phyloP scores from a whole-genome alignment of 2,888 invertebrate genomes.

The Syrphus vitripennis region DNA sequence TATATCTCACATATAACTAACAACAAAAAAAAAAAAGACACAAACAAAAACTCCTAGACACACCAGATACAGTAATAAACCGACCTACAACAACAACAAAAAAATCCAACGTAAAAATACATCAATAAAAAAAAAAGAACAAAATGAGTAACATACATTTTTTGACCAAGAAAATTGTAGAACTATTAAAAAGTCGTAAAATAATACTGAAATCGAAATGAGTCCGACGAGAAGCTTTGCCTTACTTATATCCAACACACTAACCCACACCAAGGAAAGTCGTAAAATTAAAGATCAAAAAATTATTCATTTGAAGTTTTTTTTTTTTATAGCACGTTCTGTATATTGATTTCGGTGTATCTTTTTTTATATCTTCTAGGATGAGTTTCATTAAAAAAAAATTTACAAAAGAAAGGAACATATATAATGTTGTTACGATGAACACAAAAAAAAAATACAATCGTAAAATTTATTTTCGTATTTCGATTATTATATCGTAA shows the following conservation, averaged over 20 bases:
- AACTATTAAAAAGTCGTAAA: conserved; percentile 69
- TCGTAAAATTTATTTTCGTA: conserved; percentile 51
- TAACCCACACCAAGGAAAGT: conserved; percentile 48
- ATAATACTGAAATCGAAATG: conserved; percentile 51
- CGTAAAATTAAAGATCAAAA: conserved; percentile 68
- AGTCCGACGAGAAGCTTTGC: conserved; percentile 56
- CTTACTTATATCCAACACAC: conserved; percentile 14
- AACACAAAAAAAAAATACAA: conserved; percentile 36
- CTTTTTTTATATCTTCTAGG: conserved; percentile 49
- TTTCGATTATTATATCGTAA: conserved; percentile 24
- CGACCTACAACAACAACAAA: conserved; percentile 47
- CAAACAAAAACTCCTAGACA: conserved; percentile 19
- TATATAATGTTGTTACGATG: conserved; percentile 5
- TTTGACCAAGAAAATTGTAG: conserved; percentile 59
- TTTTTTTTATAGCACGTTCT: conserved; percentile 15
- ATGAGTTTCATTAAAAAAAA: conserved; percentile 10
- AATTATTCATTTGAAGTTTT: conserved; percentile 67
- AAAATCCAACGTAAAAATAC: not conserved
- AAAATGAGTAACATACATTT: conserved; percentile 33
- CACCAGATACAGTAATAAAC: conserved; percentile 51
- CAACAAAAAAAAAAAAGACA: conserved; percentile 21
- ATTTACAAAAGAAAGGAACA: conserved; percentile 7
- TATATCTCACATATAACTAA: conserved; percentile 16
- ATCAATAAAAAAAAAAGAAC: not conserved
- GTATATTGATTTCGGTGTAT: conserved; percentile 47